Evolutionary conservation across 2,888 invertebrate species (phyloP), one percentile per base, ranked within the genome.

Genomic region (Aspidiotus rigidus): DNA sequence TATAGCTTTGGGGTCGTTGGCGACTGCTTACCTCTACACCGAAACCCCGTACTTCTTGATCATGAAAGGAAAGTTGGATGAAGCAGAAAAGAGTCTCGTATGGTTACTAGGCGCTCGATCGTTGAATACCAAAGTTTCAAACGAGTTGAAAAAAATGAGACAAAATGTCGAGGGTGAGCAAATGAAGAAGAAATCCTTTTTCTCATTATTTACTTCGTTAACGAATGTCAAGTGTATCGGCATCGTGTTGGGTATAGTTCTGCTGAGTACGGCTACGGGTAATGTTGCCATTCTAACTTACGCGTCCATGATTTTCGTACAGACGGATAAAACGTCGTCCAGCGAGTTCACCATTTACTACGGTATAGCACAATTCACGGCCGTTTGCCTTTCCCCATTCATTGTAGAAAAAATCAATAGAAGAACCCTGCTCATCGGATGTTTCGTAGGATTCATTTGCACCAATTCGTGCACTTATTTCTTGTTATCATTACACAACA

Each of bases 11-110:
- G 41, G 16, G 73, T 1, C 17, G 69, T 15, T 11, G 69, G 8
- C 72, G 71, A 67, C 57, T 73, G 39, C 16, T 73, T 10, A 28
- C 64, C 7, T 66, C 71, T 9, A 62, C 71, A n/a, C 72, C 28
- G 28, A 28, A 28, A 28, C 28, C 1, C 28, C 28, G 28, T 28
- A 28, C 28, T 28, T 28, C 28, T 28, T 28, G 28, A 28, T 28
- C 28, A 28, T 28, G 28, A 28, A 28, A 28, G 28, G 28, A 28
- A 28, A 71, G 40, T 70, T 74, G 71, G 71, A 62, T 8, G 49
- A 49, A 62, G 62, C 62, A 10, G n/a, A 49, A 1, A 42, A 62
- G 28, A 62, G 17, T 7, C 15, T 62, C 8, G 53, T 49, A 53
- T 62, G 62, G 62, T 49, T 62, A 49, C 39, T 28, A 11, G 62